phyloP scores from a whole-genome alignment of 2,888 invertebrate genomes.

The Melinopterus prodromus region DNA sequence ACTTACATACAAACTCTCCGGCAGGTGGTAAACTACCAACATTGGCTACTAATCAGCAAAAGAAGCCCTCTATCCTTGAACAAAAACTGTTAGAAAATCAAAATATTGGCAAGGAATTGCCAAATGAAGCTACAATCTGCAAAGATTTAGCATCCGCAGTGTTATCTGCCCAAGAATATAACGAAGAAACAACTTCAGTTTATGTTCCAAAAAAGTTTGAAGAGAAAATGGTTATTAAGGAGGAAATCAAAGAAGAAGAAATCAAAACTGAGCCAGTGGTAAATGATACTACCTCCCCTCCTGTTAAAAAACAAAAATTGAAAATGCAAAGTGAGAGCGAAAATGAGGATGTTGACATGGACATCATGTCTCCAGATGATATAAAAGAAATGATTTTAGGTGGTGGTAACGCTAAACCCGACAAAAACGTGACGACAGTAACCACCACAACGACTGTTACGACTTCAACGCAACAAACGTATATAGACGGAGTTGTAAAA shows the following conservation, averaged over 20 bases:
- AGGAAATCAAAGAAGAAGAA: conserved; percentile 45
- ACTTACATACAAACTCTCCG: conserved; percentile 63
- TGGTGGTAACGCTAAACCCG: conserved; percentile 38
- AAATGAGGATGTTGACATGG: conserved; percentile 57
- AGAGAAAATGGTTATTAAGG: conserved; percentile 44
- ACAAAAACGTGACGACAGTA: conserved; percentile 47
- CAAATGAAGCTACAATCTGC: conserved; percentile 65
- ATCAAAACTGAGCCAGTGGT: conserved; percentile 49
- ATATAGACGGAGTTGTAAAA: conserved; percentile 54
- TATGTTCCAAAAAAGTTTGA: conserved; percentile 49
- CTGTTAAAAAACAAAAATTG: conserved; percentile 53
- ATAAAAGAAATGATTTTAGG: conserved; percentile 57
- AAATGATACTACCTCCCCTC: conserved; percentile 40
- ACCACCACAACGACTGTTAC: conserved; percentile 60
- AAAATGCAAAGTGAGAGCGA: conserved; percentile 44
- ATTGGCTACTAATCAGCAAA: conserved; percentile 40
- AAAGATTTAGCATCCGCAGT: conserved; percentile 70
- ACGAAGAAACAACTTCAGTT: conserved; percentile 62
- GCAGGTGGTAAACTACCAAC: conserved; percentile 62
- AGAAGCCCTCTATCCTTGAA: conserved; percentile 73
- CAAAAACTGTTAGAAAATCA: conserved; percentile 69
- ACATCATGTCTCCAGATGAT: conserved; percentile 53
- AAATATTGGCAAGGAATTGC: conserved; percentile 43
- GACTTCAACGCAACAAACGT: conserved; percentile 57
- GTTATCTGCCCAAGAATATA: conserved; percentile 69